A percentile compares a stretch with the other conserved stretches of the same genome.
phyloP scores from a whole-genome alignment of 2,888 invertebrate genomes.

The Pseudococcus longispinus region DNA sequence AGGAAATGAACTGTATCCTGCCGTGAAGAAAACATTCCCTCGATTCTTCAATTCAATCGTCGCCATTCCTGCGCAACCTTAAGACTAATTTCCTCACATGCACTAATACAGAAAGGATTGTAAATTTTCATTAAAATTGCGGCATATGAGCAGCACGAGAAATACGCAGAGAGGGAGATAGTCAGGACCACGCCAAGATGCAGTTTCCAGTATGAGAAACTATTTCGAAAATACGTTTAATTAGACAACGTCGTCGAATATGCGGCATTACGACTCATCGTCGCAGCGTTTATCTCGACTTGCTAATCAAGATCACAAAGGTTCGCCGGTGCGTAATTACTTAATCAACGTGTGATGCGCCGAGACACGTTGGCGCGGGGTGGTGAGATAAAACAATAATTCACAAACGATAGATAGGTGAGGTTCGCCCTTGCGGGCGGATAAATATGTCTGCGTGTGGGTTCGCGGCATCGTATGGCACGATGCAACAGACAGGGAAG shows the following conservation, averaged over 20 bases:
- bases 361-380: neutral
- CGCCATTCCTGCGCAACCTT: neutral
- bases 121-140: neutral
- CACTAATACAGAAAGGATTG: neutral
- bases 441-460: neutral
- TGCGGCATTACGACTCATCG: neutral
- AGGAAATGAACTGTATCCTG: slow-evolving; percentile 54
- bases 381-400: slow-evolving; percentile 8
- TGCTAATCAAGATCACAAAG: slow-evolving; percentile 20
- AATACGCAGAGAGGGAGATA: neutral
- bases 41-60: neutral
- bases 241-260: neutral
- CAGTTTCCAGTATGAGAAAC: neutral
- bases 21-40: slow-evolving; percentile 30
- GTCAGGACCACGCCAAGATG: neutral
- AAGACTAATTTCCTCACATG: slow-evolving; percentile 16
- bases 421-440: neutral
- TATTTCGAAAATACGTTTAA: slow-evolving; percentile 14
- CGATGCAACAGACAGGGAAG: neutral
- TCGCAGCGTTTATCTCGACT: slow-evolving; percentile 22
- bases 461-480: neutral
- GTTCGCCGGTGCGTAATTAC: slow-evolving; percentile 29
- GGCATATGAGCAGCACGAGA: neutral
- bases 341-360: slow-evolving; percentile 3
- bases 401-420: neutral